These are phyloP conservation scores for Galerucella nymphaeae DNA, from an alignment of 2,888 invertebrate genomes.

Conservation along the genomic window DNA sequence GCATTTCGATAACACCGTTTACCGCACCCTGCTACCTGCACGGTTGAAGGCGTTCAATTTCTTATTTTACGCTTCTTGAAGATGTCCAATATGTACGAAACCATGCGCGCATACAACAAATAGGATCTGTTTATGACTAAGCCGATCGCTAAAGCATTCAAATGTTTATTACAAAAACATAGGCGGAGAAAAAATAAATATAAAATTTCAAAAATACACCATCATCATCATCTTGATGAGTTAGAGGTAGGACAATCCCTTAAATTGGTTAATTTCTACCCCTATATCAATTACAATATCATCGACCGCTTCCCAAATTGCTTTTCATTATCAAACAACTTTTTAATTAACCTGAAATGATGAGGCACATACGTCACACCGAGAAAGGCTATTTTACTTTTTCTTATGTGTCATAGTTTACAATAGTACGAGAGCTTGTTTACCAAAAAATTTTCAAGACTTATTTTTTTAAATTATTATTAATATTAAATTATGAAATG, in stretches of 20 bases:
- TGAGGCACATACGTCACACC: slow-evolving; percentile 39
- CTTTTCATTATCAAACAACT: slow-evolving; percentile 42
- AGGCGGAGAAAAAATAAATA: neutral
- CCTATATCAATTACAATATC: slow-evolving; percentile 37
- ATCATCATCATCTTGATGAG: slow-evolving; percentile 18
- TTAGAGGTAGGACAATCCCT: slow-evolving; percentile 29
- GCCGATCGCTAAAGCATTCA: neutral
- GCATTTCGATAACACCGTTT: no score
- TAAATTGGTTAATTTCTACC: slow-evolving; percentile 41
- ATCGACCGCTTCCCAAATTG: slow-evolving; percentile 35
- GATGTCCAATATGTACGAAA: slow-evolving; percentile 54
- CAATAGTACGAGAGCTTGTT: neutral
- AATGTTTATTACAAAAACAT: slow-evolving; percentile 2
- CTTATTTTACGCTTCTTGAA: slow-evolving; percentile 60
- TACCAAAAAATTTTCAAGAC: no score
- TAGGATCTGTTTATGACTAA: slow-evolving; percentile 24
- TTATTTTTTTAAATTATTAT: no score
- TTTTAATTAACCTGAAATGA: slow-evolving; percentile 50
- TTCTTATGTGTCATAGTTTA: neutral
- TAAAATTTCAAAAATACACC: neutral
- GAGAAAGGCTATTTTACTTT: neutral
- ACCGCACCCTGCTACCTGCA: slow-evolving; percentile 51
- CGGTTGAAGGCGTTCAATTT: slow-evolving; percentile 54
- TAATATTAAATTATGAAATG: no score
- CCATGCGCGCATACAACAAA: slow-evolving; percentile 47